Conservation (phyloP, 1,140 invertebrate genomes). For the Caenorhabditis tropicalis region DNA sequence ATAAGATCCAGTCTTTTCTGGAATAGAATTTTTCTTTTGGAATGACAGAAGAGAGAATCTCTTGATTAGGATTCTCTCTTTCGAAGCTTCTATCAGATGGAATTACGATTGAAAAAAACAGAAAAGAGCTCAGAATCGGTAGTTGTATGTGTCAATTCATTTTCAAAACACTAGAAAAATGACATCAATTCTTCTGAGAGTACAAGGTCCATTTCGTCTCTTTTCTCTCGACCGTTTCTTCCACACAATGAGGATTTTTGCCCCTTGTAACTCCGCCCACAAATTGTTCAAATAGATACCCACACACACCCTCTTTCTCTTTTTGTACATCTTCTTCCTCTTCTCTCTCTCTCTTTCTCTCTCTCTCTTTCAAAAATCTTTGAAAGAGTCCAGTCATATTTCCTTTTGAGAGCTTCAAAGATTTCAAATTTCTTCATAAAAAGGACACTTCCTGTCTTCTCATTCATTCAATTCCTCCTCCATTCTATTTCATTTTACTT, state of each 20-base stretch:
- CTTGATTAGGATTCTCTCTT: too few relatives aligned
- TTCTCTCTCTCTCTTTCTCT: not conserved
- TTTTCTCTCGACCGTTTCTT: not conserved
- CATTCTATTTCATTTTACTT: too few relatives aligned
- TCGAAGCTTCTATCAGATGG: too few relatives aligned
- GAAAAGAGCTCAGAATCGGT: not conserved
- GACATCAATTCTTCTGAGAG: not conserved
- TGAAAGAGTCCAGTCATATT: not conserved
- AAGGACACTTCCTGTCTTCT: not conserved
- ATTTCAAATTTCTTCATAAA: not conserved
- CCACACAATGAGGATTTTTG: not conserved
- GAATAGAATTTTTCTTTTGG: too few relatives aligned
- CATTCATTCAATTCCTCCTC: not conserved
- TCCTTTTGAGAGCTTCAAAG: not conserved
- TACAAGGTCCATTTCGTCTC: not conserved
- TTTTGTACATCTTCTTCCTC: not conserved
- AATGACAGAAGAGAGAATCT: too few relatives aligned
- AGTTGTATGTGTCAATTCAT: not conserved
- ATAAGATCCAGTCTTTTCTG: too few relatives aligned
- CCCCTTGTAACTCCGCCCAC: not conserved
- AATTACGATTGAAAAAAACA: too few relatives aligned
- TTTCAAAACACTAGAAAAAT: not conserved
- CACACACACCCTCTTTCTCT: not conserved
- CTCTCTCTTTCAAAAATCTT: not conserved
- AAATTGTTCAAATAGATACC: slow-evolving; percentile 38